These are phyloP conservation scores for Gobio occitaniae DNA, from an alignment of 2,797 vertebrate species.

Conservation along the genomic window DNA sequence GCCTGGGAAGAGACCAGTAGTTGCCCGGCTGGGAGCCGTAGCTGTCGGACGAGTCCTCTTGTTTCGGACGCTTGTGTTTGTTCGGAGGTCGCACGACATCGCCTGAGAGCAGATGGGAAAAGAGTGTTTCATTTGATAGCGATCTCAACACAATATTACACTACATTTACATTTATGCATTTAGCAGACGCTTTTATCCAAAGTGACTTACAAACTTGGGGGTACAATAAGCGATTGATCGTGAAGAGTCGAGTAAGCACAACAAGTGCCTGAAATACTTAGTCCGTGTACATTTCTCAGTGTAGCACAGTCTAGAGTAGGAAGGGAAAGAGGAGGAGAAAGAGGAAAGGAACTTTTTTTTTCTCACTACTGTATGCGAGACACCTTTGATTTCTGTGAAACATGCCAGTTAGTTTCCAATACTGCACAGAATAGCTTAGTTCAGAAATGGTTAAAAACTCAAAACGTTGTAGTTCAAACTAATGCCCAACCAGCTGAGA, in stretches of 20 bases:
- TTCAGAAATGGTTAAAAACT: background rate
- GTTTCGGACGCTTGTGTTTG: slow-evolving; percentile 81
- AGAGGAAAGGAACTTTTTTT: too few relatives aligned
- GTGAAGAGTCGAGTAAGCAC: too few relatives aligned
- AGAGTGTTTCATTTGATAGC: background rate
- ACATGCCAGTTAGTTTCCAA: background rate
- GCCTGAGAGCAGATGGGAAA: slow-evolving; percentile 59
- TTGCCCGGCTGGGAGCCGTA: slow-evolving; percentile 67
- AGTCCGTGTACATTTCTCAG: too few relatives aligned
- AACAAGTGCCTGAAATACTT: too few relatives aligned
- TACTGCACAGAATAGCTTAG: background rate
- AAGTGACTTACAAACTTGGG: too few relatives aligned
- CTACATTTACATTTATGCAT: too few relatives aligned
- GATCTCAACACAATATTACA: background rate
- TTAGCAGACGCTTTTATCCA: too few relatives aligned
- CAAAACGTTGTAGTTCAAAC: background rate
- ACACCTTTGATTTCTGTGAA: background rate
- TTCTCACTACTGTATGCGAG: background rate
- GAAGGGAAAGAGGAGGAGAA: too few relatives aligned
- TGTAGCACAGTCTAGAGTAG: too few relatives aligned
- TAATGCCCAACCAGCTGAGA: too few relatives aligned
- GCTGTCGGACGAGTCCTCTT: slow-evolving; percentile 73
- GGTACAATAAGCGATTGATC: too few relatives aligned
- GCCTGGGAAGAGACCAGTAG: slow-evolving; percentile 40
- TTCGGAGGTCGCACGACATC: slow-evolving; percentile 62